Base-by-base conservation (phyloP, 2,797 vertebrate species). In the Esox lucius region DNA sequence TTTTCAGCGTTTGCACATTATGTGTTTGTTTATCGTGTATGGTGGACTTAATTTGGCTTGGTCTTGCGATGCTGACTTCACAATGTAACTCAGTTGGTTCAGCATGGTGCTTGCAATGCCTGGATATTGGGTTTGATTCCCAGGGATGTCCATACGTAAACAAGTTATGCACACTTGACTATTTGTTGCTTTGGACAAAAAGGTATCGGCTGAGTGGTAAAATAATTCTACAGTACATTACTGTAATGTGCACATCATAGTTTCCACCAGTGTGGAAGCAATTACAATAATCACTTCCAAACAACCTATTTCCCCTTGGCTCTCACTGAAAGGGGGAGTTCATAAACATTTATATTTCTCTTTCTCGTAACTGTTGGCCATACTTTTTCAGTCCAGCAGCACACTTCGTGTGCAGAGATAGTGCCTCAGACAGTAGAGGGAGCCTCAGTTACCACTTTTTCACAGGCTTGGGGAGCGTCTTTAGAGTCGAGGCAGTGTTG, bases 351-450 rank as follows among this genome's bases (percentile, higher is more conserved):
- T 62, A 26, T 5, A 4, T 62, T 26, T 62, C 24, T 28, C 61
- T 12, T 31, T 22, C 12, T 19, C 17, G 49, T 8, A 53, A 53
- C 17, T n/a, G 49, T 12, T 9, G 56, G 22, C n/a, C 56, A 59
- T 59, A n/a, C 22, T 59, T 31, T n/a, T 61, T 24, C 24, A 61
- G 11, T 61, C 12, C 2, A n/a, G 12, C 31, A 5, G 8, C 31
- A 7, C 80, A 78, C 77, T 87, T 86, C 70, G 15, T 84, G 39
- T 73, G 83, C 81, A 78, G 82, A 71, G 80, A 70, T 42, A 39
- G 68, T n/a, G 68, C 68, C 76, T 71, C 75, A 84, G 82, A 85
- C 87, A 81, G 79, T 78, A 80, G 73, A 73, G 71, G 72, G 78
- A 83, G 76, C 61, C 13, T 35, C 78, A 85, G n/a, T 12, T 11